Evolutionary conservation across 2,797 vertebrate genomes (phyloP).

Genomic region (Pachyuromys duprasi): DNA sequence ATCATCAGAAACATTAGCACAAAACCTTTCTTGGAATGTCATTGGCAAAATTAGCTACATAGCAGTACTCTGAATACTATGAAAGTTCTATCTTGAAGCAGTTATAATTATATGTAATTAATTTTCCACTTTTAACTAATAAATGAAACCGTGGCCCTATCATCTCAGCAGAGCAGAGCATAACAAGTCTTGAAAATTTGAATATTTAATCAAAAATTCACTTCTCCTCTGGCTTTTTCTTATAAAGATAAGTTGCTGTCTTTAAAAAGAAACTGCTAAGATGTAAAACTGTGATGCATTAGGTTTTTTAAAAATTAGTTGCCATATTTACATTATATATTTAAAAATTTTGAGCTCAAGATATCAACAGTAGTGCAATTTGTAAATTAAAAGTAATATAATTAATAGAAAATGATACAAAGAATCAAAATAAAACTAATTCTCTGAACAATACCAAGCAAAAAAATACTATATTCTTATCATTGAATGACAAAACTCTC

Average conservation of each 20-base stretch:
- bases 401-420: conserved; percentile 44
- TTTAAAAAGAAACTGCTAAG: conserved; percentile 27
- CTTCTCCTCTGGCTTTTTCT: background rate
- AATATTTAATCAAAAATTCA: conserved; percentile 57
- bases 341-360: conserved; percentile 53
- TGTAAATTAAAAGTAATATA: conserved; percentile 43
- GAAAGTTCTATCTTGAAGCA: conserved; percentile 48
- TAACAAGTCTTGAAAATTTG: conserved; percentile 44
- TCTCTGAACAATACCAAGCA: background rate
- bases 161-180: conserved; percentile 23
- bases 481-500: background rate
- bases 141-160: conserved; percentile 57
- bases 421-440: conserved; percentile 42
- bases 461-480: background rate
- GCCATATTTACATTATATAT: conserved; percentile 50
- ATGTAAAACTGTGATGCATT: conserved; percentile 47
- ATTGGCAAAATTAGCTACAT: background rate
- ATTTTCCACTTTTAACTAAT: conserved; percentile 71
- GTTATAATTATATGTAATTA: conserved; percentile 77
- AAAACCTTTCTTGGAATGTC: background rate
- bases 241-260: background rate
- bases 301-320: background rate
- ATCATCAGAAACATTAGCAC: background rate
- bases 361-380: background rate
- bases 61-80: background rate